phyloP scores from a whole-genome alignment of 1,140 invertebrate species.

The Calliphora vicina region DNA sequence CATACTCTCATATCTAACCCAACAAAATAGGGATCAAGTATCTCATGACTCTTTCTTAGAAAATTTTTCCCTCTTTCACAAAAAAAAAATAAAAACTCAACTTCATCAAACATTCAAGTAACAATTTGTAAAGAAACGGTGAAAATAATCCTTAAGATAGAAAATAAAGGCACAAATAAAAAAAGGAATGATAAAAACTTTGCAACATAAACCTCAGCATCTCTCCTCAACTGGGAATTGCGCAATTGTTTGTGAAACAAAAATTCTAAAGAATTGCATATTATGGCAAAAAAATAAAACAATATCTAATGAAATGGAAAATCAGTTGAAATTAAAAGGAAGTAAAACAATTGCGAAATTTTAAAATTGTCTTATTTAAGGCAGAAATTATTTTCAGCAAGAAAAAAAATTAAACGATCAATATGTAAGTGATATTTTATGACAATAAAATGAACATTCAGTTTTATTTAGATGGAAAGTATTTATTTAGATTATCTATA shows the following conservation, averaged over 20 bases:
- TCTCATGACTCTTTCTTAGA: background rate
- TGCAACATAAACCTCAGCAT: background rate
- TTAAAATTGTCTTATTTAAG: background rate
- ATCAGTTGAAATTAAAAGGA: background rate
- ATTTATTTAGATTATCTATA: background rate
- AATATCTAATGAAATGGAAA: conserved; percentile 6
- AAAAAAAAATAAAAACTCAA: too few relatives aligned
- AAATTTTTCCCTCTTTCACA: background rate
- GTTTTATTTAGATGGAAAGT: background rate
- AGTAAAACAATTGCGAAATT: background rate
- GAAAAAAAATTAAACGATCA: background rate
- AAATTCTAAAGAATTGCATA: background rate
- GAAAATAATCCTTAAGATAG: background rate
- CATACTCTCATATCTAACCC: background rate
- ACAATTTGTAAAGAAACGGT: background rate
- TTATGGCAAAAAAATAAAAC: background rate
- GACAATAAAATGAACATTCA: background rate
- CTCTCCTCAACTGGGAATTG: background rate
- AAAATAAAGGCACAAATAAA: background rate
- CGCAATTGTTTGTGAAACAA: background rate
- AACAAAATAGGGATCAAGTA: background rate
- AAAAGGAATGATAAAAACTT: too few relatives aligned
- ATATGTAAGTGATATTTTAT: background rate
- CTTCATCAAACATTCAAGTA: background rate
- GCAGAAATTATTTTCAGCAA: background rate